Percentiles rank a stretch among this genome's conserved stretches.
phyloP scores from a whole-genome alignment of 2,113 vertebrate genomes.

The Phrynosoma platyrhinos region DNA sequence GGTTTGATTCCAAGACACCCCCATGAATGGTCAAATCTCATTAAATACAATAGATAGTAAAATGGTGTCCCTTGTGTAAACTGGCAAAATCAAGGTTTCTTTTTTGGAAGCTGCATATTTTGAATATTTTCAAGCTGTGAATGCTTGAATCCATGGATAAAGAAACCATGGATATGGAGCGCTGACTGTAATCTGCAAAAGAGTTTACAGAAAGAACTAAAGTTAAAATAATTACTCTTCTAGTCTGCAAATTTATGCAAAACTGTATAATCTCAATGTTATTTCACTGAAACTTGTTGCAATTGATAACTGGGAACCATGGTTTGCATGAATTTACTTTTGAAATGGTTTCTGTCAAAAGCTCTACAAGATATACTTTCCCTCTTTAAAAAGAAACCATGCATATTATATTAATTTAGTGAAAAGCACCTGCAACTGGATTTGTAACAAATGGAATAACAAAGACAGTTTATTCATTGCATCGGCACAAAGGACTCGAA shows the following conservation, averaged over 20 bases:
- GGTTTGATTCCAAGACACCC: no score
- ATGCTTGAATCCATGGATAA: no score
- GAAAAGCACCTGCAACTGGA: conserved; percentile 41
- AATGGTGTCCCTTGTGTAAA: no score
- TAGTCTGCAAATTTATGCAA: background rate
- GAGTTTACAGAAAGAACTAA: background rate
- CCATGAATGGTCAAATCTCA: no score
- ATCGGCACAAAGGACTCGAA: no score
- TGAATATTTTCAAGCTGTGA: no score
- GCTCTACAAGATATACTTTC: background rate
- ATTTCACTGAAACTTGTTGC: background rate
- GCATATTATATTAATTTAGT: conserved; percentile 34
- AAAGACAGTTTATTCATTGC: conserved; percentile 64
- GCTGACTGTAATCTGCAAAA: background rate
- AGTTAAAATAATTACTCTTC: background rate
- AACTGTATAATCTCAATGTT: background rate
- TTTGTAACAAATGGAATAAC: conserved; percentile 61
- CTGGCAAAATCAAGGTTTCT: no score
- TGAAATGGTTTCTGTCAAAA: background rate
- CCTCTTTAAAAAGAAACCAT: background rate
- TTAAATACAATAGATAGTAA: no score
- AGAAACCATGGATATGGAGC: no score
- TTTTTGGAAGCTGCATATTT: no score
- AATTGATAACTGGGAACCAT: background rate
- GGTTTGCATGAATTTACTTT: background rate